Evolutionary conservation across 2,888 invertebrate genomes (phyloP).

Genomic region (Alsophila aescularia): DNA sequence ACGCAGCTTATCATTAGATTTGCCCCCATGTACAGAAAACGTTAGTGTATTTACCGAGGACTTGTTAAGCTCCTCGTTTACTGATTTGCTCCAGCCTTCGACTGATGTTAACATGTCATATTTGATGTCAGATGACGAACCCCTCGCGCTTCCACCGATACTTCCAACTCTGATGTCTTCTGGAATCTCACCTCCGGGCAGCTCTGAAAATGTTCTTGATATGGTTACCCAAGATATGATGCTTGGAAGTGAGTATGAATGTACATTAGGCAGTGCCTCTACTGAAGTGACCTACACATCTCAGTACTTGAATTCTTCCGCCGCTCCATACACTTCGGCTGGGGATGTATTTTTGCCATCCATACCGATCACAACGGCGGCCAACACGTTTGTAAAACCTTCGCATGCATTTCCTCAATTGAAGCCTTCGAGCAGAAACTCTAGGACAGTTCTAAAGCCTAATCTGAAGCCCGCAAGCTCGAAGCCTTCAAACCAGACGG

Average conservation of each 20-base stretch:
- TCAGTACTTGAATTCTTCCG: not conserved
- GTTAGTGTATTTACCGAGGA: conserved; percentile 5
- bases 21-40: conserved; percentile 4
- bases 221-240: conserved; percentile 13
- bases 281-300: conserved; percentile 5
- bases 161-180: not conserved
- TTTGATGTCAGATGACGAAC: conserved; percentile 14
- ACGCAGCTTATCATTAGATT: conserved; percentile 6
- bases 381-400: conserved; percentile 12
- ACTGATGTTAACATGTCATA: conserved; percentile 6
- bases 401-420: not conserved
- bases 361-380: not conserved
- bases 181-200: not conserved
- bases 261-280: not conserved
- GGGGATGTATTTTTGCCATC: conserved; percentile 11
- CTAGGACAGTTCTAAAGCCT: not conserved
- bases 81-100: conserved; percentile 4
- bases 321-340: conserved; percentile 4
- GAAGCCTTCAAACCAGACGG: not conserved
- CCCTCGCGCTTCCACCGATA: not conserved
- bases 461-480: not conserved
- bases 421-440: not conserved
- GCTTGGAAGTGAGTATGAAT: not conserved
- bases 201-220: conserved; percentile 8
- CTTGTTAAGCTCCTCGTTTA: conserved; percentile 7